Evolutionary conservation across 2,113 vertebrate genomes (phyloP), one percentile per base, ranked within the genome.

Genomic region (Chamaea fasciata): DNA sequence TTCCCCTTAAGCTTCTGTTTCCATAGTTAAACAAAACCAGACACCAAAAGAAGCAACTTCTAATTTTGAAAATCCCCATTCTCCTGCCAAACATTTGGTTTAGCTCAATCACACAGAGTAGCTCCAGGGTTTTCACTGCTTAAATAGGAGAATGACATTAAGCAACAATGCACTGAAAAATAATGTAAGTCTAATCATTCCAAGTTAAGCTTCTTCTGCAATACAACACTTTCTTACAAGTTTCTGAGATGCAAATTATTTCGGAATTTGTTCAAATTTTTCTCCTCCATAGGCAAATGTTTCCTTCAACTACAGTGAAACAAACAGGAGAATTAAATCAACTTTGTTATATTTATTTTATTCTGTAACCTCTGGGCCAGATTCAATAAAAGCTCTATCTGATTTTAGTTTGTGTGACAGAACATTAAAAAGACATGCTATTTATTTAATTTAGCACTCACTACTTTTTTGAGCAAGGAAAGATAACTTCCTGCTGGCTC

Each of bases 401-500:
- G 87, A 95, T 92, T 92, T 87, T 87, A 90, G 73, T 39, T 89
- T 69, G 62, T 92, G 81, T 94, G 94, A 95, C 81, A 96, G 94
- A 94, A 95, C 86, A 89, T 57, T 94, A 81, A 92, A 95, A 87
- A 82, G 68, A 75, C 82, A 83, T 81, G 33, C 63, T 89, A 94
- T 96, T 96, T 96, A 96, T 86, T 89, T 97, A 90, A 90, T 93
- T 95, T 88, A 71, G 79, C 85, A 90, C 86, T 90, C 92, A 71
- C 88, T 95, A 92, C 94, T 95, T 97, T 77, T 97, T 89, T 91
- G 83, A 96, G 90, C 76, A 84, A 83, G 56, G 39, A 91, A 95
- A 71, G 83, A 80, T 88, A 93, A 96, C 96, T 97, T 97, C 85
- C 95, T 93, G 96, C 95, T 97, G 97, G 96, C 83, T 95, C 68